Percentiles rank a stretch among this genome's conserved stretches.
These are phyloP conservation scores for Rattus rattus DNA, from an alignment of 2,113 vertebrate species.

Conservation along the genomic window DNA sequence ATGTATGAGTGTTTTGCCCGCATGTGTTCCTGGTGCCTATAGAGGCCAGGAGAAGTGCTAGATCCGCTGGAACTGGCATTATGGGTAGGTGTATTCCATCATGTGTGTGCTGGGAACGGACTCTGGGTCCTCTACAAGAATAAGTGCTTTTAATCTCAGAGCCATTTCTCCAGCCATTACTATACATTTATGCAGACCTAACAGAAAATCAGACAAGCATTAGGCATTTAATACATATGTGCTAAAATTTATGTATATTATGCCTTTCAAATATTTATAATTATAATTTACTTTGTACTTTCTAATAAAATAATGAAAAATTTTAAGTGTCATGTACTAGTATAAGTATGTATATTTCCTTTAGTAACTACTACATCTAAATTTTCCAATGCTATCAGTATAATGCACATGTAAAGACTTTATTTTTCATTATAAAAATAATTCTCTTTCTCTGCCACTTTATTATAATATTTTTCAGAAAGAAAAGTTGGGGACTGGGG, in stretches of 20 bases:
- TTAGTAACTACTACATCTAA: neutral
- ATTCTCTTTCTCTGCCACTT: neutral
- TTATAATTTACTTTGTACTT: neutral
- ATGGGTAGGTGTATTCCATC: no score
- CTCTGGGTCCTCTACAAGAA: neutral
- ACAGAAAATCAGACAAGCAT: neutral
- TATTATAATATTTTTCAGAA: neutral
- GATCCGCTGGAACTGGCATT: neutral
- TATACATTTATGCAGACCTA: conserved; percentile 5
- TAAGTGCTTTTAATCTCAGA: neutral
- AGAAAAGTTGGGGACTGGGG: neutral
- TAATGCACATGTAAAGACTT: neutral
- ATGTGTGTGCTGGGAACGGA: neutral
- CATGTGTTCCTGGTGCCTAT: neutral
- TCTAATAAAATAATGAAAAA: conserved; percentile 10
- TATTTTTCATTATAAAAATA: no score
- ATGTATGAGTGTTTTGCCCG: neutral
- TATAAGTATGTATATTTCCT: neutral
- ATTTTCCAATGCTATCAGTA: conserved; percentile 4
- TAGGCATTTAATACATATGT: neutral
- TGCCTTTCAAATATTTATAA: conserved; percentile 25
- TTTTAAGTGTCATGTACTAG: conserved; percentile 3
- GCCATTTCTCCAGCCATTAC: neutral
- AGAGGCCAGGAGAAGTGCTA: neutral
- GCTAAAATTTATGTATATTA: neutral